A percentile compares a stretch with the other conserved stretches of the same genome.
Evolutionary conservation across 2,113 vertebrate species (phyloP).

Genomic region (Corydoras maculifer): DNA sequence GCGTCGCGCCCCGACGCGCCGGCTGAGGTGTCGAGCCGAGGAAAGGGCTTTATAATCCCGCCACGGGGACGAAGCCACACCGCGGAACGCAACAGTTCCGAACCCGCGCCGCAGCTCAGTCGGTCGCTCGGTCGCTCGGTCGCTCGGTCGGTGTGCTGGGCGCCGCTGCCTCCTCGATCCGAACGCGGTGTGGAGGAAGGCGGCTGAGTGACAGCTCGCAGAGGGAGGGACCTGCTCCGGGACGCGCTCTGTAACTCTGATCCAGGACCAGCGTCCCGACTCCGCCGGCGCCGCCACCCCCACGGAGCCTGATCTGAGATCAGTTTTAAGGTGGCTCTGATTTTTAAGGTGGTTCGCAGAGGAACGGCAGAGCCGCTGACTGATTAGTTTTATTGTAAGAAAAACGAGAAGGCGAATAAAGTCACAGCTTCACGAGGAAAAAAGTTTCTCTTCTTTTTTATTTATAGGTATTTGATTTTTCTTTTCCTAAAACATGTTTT

Average conservation of each 20-base stretch:
- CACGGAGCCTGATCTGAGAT: neutral
- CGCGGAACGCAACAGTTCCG: constrained; percentile 28
- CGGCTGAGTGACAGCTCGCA: neutral
- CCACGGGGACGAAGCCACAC: constrained; percentile 39
- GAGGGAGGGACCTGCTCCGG: constrained; percentile 51
- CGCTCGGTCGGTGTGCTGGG: neutral
- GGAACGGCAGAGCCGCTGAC: too few relatives aligned
- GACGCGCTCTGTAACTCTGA: constrained; percentile 2
- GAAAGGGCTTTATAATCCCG: neutral
- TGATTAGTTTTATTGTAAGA: too few relatives aligned
- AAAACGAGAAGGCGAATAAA: too few relatives aligned
- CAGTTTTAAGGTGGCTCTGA: constrained; percentile 56
- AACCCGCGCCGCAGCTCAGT: constrained; percentile 5
- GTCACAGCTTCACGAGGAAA: too few relatives aligned
- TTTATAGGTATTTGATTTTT: too few relatives aligned
- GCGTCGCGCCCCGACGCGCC: too few relatives aligned
- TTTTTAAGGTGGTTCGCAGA: neutral
- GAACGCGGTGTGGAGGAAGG: constrained; percentile 2
- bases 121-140: neutral
- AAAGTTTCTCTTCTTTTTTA: too few relatives aligned
- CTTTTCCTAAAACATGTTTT: too few relatives aligned
- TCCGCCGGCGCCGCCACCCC: too few relatives aligned
- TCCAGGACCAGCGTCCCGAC: neutral
- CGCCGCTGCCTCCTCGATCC: neutral
- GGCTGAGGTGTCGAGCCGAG: too few relatives aligned